Evolutionary conservation across 2,113 vertebrate species (phyloP).

Genomic region (Prolemur simus): DNA sequence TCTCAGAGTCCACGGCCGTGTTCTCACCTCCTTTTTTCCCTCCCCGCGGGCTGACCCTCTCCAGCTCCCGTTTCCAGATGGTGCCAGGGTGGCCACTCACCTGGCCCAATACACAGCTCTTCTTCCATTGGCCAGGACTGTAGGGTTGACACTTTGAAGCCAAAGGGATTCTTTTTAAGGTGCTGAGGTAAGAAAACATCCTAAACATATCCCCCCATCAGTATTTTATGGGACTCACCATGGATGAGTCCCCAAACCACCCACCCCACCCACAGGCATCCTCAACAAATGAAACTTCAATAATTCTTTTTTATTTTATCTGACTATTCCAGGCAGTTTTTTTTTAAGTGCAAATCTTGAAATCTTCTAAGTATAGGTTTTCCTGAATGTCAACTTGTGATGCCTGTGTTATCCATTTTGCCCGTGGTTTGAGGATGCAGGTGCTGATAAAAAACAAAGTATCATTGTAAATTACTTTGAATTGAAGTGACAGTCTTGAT

Average conservation of each 20-base stretch:
- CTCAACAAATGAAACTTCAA: not conserved
- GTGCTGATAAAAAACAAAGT: not conserved
- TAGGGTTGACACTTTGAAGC: not conserved
- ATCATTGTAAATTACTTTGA: not conserved
- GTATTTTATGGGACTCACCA: not conserved
- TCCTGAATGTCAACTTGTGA: not conserved
- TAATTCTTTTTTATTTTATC: not conserved
- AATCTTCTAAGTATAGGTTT: not conserved
- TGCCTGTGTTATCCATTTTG: not conserved
- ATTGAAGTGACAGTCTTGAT: not conserved
- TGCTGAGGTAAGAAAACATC: not conserved
- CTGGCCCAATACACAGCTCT: not conserved
- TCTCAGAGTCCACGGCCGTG: not conserved
- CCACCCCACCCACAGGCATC: not conserved
- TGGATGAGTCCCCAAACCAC: not conserved
- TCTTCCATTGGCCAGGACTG: not conserved
- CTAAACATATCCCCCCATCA: not conserved
- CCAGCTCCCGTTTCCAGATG: not conserved
- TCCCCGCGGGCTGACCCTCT: not conserved
- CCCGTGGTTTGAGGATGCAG: not conserved
- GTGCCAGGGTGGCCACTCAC: not conserved
- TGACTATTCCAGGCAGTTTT: not conserved
- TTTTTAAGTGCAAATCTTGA: not conserved
- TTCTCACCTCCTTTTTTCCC: not conserved
- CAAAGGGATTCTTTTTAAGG: not conserved